Percentiles rank a stretch among this genome's conserved stretches.
Conservation (phyloP, 2,113 vertebrate species). For the Barnardius zonarius region DNA sequence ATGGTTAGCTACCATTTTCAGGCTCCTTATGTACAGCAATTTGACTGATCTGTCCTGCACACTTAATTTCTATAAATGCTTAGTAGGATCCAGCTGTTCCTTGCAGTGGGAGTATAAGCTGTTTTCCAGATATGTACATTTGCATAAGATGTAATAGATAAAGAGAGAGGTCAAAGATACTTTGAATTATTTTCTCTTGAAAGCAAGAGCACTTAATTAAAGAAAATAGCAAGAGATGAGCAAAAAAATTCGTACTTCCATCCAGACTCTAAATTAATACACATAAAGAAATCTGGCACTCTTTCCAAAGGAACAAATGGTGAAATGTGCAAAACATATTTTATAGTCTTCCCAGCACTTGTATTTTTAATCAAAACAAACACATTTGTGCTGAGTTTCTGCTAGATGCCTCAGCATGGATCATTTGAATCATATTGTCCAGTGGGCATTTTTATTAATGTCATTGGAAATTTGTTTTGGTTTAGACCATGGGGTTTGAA, state of each 20-base stretch:
- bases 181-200: neutral
- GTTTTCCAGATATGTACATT: neutral
- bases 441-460: neutral
- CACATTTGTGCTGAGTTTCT: neutral
- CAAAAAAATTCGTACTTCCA: neutral
- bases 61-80: neutral
- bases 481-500: neutral
- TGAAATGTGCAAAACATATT: neutral
- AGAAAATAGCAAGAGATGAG: neutral
- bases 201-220: neutral
- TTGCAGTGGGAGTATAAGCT: neutral
- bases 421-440: neutral
- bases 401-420: neutral
- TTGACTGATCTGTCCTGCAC: neutral
- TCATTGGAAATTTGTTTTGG: neutral
- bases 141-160: neutral
- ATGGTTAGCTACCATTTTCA: neutral
- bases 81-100: neutral
- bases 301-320: neutral
- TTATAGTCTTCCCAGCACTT: neutral
- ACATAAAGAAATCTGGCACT: neutral
- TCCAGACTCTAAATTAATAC: neutral
- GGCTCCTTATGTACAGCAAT: neutral
- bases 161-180: neutral
- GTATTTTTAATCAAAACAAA: neutral